phyloP scores from a whole-genome alignment of 2,888 invertebrate species.

The Muscina levida region DNA sequence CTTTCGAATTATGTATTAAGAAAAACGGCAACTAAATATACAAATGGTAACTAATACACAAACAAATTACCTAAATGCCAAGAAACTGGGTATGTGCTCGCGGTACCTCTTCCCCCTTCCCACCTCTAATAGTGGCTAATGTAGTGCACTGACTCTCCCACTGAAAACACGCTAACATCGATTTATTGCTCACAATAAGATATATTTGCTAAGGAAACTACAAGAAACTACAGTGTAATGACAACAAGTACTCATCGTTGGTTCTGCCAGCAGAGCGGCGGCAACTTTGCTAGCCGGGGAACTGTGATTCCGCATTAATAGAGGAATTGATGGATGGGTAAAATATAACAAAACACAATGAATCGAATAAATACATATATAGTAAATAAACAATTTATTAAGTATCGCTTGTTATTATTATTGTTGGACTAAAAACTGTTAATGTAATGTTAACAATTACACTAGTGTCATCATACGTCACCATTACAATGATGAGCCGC shows the following conservation, averaged over 20 bases:
- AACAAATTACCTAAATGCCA: not conserved
- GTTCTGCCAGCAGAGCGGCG: too few species aligned
- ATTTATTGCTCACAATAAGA: not conserved
- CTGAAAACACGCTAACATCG: not conserved
- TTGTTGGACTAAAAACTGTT: not conserved
- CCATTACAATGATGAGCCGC: too few species aligned
- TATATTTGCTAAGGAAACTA: too few species aligned
- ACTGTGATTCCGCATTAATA: conserved; percentile 3
- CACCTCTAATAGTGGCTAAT: not conserved
- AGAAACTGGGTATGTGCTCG: not conserved
- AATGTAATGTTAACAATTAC: not conserved
- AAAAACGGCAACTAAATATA: not conserved
- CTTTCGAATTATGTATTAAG: not conserved
- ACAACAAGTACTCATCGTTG: too few species aligned
- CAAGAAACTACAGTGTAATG: too few species aligned
- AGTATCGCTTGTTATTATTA: too few species aligned
- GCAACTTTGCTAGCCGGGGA: too few species aligned
- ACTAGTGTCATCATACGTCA: conserved; percentile 9
- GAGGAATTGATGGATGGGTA: too few species aligned
- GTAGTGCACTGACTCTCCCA: too few species aligned
- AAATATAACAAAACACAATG: too few species aligned
- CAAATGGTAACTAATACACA: not conserved
- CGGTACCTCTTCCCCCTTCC: not conserved
- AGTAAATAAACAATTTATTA: too few species aligned
- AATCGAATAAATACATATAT: too few species aligned